Percentiles rank a stretch among this genome's conserved stretches.
These are phyloP conservation scores for Enteromius paludinosus DNA, from an alignment of 2,797 vertebrate genomes.

Conservation along the genomic window DNA sequence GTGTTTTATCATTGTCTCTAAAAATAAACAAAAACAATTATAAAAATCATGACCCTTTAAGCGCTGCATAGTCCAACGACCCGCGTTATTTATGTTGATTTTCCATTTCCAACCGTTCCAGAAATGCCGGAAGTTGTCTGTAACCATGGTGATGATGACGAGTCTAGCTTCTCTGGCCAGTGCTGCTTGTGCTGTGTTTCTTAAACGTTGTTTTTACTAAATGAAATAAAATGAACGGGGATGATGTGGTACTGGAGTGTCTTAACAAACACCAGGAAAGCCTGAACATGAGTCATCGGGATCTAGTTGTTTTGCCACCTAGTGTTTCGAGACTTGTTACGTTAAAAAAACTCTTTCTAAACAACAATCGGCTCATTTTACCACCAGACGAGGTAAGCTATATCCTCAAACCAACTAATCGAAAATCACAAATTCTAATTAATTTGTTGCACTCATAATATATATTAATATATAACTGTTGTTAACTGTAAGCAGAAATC, in stretches of 20 bases:
- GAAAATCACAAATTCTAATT: not conserved
- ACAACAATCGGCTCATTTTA: conserved; percentile 57
- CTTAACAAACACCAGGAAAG: conserved; percentile 38
- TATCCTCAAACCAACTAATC: not conserved
- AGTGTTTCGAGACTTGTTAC: conserved; percentile 42
- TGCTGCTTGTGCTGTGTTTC: not conserved
- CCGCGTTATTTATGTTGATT: not conserved
- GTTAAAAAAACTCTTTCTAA: conserved; percentile 54
- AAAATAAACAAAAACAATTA: not conserved
- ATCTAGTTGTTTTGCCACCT: conserved; percentile 48
- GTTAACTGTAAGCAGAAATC: not conserved
- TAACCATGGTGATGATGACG: conserved; percentile 11
- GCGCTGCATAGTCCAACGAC: too few relatives aligned
- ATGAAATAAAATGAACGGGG: conserved; percentile 31
- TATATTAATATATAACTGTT: not conserved
- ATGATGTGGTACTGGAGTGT: conserved; percentile 49
- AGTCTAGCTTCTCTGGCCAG: not conserved
- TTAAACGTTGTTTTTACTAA: not conserved
- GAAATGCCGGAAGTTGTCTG: conserved; percentile 30
- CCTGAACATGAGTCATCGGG: conserved; percentile 58
- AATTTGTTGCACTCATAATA: not conserved
- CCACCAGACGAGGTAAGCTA: conserved; percentile 53
- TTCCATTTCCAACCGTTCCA: not conserved
- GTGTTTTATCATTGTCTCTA: not conserved
- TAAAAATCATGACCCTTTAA: not conserved